Conservation (phyloP, 2,888 invertebrate species). For the Dasysyrphus albostriatus region DNA sequence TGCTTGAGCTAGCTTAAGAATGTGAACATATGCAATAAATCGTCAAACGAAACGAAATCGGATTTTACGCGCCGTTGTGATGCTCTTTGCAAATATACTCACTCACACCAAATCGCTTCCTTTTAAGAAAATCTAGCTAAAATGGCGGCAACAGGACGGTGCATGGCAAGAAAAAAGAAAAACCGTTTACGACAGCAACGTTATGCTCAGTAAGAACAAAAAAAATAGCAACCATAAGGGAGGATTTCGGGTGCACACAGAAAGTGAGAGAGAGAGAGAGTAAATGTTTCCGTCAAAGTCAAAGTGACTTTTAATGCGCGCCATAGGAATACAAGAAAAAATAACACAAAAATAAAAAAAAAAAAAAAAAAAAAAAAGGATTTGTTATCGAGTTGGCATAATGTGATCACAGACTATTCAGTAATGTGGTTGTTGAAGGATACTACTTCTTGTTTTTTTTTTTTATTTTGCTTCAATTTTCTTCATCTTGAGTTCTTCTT, state of each 20-base stretch:
- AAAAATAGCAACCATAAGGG: conserved; percentile 3
- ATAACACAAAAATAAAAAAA: conserved; percentile 9
- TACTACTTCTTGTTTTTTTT: conserved; percentile 1
- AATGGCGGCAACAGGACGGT: conserved; percentile 6
- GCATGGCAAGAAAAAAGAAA: background rate
- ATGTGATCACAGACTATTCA: conserved; percentile 57
- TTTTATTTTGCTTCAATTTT: conserved; percentile 6
- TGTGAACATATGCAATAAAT: conserved; percentile 75
- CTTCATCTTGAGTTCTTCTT: conserved; percentile 21
- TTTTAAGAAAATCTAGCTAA: conserved; percentile 35
- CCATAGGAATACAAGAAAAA: conserved; percentile 41
- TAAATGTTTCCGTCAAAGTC: conserved; percentile 72
- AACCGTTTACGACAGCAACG: conserved; percentile 7
- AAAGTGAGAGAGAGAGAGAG: conserved; percentile 8
- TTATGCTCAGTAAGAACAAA: background rate
- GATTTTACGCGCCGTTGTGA: conserved; percentile 70
- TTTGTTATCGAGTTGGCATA: conserved; percentile 72
- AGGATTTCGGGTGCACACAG: background rate
- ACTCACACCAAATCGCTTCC: conserved; percentile 26
- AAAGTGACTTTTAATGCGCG: conserved; percentile 74
- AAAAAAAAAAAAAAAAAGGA: conserved; percentile 32
- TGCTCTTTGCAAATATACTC: conserved; percentile 63
- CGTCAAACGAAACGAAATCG: conserved; percentile 75
- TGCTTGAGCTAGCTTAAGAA: conserved; percentile 56
- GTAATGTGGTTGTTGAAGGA: conserved; percentile 64